Evolutionary conservation across 2,113 vertebrate species (phyloP), one percentile per base, ranked within the genome.

Genomic region (Phodopus roborovskii): DNA sequence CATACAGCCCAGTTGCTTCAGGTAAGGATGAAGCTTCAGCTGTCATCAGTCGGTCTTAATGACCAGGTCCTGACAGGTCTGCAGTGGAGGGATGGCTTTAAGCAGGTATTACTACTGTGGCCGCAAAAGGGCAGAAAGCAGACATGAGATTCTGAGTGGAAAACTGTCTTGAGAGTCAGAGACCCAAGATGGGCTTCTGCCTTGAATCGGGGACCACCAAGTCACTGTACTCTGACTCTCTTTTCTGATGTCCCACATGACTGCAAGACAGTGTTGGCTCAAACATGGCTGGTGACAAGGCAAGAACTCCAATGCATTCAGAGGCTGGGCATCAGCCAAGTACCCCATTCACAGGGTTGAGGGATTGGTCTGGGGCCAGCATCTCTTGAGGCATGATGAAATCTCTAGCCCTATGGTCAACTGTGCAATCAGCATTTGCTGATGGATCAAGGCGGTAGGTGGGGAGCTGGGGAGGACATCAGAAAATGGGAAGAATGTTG

Each of bases 301-400:
- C 36, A 82, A 60, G 60, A 88, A 22, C 60, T 62, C 53, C 77
- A 53, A 12, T 10, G 7, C 28, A n/a, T 71, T 78, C 60, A 56
- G 30, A 24, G 56, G 22, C 73, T 66, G 2, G 68, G 1, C 36
- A 60, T 66, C 50, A 68, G 53, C 48, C 62, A 73, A 74, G 20
- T 42, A 56, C 36, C 30, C 36, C 70, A 74, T 74, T 94, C 48
- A 68, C 7, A 12, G 42, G 26, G 33, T 73, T 70, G 62, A 85
- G 20, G 50, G 33, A 56, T 68, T 95, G 45, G 28, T 73, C 84
- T 78, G 45, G 66, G 90, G 82, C 39, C 75, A 70, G 50, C 5
- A 70, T 78, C 48, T 91, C 75, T 94, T 64, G 24, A 26, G 22
- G 33, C 24, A 1, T 17, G 74, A 92, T 64, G 81, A 92, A 91